Base-by-base conservation (phyloP, 1,140 invertebrate genomes). In the Tetramorium parvispinum region DNA sequence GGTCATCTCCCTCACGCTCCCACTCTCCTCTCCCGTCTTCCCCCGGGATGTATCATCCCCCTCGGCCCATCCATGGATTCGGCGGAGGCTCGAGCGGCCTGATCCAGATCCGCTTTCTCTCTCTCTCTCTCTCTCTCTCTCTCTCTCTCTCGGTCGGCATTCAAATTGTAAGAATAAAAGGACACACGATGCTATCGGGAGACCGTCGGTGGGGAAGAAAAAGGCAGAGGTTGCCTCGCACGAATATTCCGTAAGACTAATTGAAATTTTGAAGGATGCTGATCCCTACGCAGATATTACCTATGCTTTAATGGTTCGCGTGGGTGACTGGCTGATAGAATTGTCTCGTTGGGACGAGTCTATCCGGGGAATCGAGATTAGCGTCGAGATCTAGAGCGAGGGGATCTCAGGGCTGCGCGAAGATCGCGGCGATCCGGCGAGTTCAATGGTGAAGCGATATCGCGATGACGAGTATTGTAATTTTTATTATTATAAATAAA, bases 1-100 rank as follows among this genome's bases (percentile, higher is more conserved):
- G 86, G 83, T 75, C 78, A 91, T 85, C 89, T 85, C 24, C 75
- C 55, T 65, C n/a, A 49, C 82, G n/a, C 16, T 46, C 82, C 11
- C 8, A 8, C 43, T 11, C 43, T 46, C 43, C 11, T 11, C 43
- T 46, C 43, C 43, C 43, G 43, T 11, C 43, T 11, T 46, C 10
- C 43, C 24, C 10, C 32, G 32, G 32, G 32, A 3, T 32, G 32
- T 32, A 32, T 32, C 32, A 32, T 32, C 32, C 32, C 37, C 79
- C 24, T 32, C 10, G 37, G 51, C 11, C 53, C 68, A 43, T 59
- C 53, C 51, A 7, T 32, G 37, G 24, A 83, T 83, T 55, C 40
- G 24, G 49, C 7, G 49, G 24, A 59, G 79, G 68, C 57, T 49
- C 18, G 53, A 53, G 40, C 53, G 68, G 24, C 13, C 53, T 27